These are phyloP conservation scores for Drosophila meridiana DNA, from an alignment of 2,888 invertebrate species.

Conservation along the genomic window DNA sequence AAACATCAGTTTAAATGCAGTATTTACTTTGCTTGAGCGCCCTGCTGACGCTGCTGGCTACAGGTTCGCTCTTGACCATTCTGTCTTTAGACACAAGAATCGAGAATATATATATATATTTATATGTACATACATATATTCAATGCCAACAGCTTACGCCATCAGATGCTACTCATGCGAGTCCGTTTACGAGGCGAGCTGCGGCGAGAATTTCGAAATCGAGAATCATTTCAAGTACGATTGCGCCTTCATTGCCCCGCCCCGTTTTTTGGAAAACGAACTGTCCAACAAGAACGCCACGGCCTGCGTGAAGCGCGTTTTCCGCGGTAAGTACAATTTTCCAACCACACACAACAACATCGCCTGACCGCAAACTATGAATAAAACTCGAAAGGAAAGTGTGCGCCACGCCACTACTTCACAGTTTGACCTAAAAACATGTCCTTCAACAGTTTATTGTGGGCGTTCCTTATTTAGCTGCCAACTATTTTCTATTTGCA, in stretches of 20 bases:
- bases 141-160: slow-evolving; percentile 77
- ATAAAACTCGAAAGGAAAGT: slow-evolving; percentile 11
- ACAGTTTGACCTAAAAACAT: slow-evolving; percentile 11
- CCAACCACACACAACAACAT: neutral
- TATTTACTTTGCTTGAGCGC: slow-evolving; percentile 61
- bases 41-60: slow-evolving; percentile 51
- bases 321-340: slow-evolving; percentile 74
- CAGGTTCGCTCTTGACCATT: slow-evolving; percentile 61
- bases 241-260: slow-evolving; percentile 78
- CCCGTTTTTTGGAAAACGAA: slow-evolving; percentile 79
- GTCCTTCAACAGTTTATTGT: slow-evolving; percentile 2
- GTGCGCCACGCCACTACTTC: neutral
- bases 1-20: slow-evolving; percentile 56
- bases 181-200: slow-evolving; percentile 79
- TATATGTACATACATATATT: slow-evolving; percentile 10
- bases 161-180: slow-evolving; percentile 84
- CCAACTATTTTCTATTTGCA: neutral
- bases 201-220: slow-evolving; percentile 78
- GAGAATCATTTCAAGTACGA: slow-evolving; percentile 81
- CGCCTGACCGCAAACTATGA: slow-evolving; percentile 1
- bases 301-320: slow-evolving; percentile 81
- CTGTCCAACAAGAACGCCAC: slow-evolving; percentile 78
- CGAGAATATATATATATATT: slow-evolving; percentile 16
- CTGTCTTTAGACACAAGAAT: slow-evolving; percentile 38
- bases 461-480: neutral